Evolutionary conservation across 2,113 vertebrate genomes (phyloP).

Genomic region (Crotalus helleri): DNA sequence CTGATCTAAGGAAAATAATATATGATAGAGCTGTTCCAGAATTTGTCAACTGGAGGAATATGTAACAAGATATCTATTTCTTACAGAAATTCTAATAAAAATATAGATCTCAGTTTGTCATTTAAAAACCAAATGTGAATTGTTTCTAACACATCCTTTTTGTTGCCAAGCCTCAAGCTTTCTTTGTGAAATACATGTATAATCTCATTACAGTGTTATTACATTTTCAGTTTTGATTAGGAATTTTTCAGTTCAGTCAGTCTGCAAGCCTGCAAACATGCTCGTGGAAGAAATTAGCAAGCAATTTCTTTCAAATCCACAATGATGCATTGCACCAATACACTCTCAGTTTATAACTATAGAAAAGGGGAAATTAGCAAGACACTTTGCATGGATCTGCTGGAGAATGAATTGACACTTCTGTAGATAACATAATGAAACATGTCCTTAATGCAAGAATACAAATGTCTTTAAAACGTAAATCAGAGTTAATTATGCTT

Average conservation of each 20-base stretch:
- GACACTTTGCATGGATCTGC: not conserved
- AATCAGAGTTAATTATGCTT: conserved; percentile 29
- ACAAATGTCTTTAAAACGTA: conserved; percentile 25
- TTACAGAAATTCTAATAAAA: conserved; percentile 9
- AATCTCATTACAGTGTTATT: conserved; percentile 25
- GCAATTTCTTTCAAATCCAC: conserved; percentile 3
- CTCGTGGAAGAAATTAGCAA: conserved; percentile 16
- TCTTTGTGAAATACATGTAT: conserved; percentile 16
- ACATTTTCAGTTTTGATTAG: conserved; percentile 26
- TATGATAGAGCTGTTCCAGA: not conserved
- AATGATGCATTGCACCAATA: conserved; percentile 12
- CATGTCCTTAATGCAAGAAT: conserved; percentile 16
- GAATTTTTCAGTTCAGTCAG: conserved; percentile 6
- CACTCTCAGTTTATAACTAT: conserved; percentile 8
- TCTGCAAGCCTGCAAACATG: conserved; percentile 5
- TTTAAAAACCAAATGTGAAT: conserved; percentile 10
- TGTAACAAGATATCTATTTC: not conserved
- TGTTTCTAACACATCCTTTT: not conserved
- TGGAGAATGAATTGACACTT: conserved; percentile 23
- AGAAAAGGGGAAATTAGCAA: conserved; percentile 16
- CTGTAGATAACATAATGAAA: conserved; percentile 33
- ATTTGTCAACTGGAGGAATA: not conserved
- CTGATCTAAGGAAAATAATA: not conserved
- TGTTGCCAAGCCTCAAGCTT: not conserved
- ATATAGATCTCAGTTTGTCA: conserved; percentile 13